Conservation (phyloP, 2,797 vertebrate genomes). For the Saguinus oedipus region DNA sequence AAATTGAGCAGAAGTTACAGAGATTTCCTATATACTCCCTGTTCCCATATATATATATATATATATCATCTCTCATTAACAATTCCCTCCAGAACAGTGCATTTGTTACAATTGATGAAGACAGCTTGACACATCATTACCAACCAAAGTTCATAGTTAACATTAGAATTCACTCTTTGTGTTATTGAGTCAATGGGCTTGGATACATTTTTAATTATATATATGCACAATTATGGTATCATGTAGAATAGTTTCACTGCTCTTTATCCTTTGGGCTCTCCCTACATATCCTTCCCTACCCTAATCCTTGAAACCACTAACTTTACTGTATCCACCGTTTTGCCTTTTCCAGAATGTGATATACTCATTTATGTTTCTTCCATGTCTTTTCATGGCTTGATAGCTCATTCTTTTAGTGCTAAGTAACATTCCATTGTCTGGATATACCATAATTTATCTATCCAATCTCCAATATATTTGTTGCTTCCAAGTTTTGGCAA, state of each 20-base stretch:
- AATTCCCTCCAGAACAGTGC: not conserved
- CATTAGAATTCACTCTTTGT: not conserved
- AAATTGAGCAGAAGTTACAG: not conserved
- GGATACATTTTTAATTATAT: not conserved
- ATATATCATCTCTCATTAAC: not conserved
- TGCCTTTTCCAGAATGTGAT: not conserved
- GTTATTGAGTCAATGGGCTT: not conserved
- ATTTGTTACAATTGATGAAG: not conserved
- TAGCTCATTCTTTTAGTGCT: not conserved
- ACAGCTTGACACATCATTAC: not conserved
- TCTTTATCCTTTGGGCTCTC: not conserved
- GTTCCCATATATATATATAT: too few species aligned
- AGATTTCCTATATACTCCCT: not conserved
- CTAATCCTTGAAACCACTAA: not conserved
- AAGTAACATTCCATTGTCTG: not conserved
- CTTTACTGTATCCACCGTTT: not conserved
- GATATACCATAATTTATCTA: not conserved
- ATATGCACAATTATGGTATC: too few species aligned
- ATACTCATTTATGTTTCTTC: too few species aligned
- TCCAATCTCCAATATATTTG: not conserved
- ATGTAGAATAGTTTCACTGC: not conserved
- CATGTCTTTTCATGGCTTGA: not conserved
- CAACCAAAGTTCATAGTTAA: not conserved
- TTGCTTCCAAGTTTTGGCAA: not conserved
- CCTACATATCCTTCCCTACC: too few species aligned